Conservation (phyloP, 2,113 vertebrate genomes). For the Thomomys bottae region DNA sequence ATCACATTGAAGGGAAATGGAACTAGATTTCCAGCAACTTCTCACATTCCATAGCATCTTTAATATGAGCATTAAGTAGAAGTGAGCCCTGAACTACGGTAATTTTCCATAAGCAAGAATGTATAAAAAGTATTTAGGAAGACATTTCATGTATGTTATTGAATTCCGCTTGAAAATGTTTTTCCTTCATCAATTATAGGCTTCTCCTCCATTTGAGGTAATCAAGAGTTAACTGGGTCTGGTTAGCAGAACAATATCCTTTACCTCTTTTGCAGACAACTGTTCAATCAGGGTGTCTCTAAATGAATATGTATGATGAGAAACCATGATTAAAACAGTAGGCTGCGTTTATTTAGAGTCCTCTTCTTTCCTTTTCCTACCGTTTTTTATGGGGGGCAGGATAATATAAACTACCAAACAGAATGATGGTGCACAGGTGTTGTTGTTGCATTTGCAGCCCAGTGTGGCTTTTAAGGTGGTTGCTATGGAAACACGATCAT, state of each 20-base stretch:
- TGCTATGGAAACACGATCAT: constrained; percentile 84
- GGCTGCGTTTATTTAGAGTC: constrained; percentile 60
- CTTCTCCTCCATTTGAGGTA: constrained; percentile 25
- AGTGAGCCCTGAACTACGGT: background rate
- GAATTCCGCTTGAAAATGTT: constrained; percentile 26
- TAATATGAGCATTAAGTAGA: background rate
- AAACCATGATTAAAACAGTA: constrained; percentile 67
- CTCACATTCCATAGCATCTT: background rate
- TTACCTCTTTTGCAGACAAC: constrained; percentile 43
- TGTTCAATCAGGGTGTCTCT: constrained; percentile 34
- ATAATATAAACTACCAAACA: constrained; percentile 74
- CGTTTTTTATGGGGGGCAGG: constrained; percentile 42
- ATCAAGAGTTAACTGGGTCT: constrained; percentile 48
- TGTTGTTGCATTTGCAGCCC: constrained; percentile 79
- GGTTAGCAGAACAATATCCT: constrained; percentile 49
- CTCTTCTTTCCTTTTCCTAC: background rate
- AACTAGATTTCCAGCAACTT: background rate
- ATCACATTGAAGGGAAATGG: background rate
- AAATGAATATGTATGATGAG: constrained; percentile 42
- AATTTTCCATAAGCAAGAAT: constrained; percentile 21
- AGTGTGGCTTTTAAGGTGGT: constrained; percentile 82
- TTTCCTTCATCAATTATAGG: constrained; percentile 42
- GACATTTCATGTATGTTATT: background rate
- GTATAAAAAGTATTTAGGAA: constrained; percentile 32
- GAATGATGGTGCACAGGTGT: constrained; percentile 84